Percentiles rank a stretch among this genome's conserved stretches.
Evolutionary conservation across 2,113 vertebrate species (phyloP).

Genomic region (mouse (Mus musculus)): GRCm39 chr6:147497001-147497500

Average conservation of each 20-base stretch:
- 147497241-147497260: background rate
- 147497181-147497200: background rate
- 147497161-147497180: background rate
- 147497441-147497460: background rate
- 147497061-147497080: background rate
- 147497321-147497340: too few relatives aligned
- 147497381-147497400: background rate
- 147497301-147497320: background rate
- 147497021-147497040: background rate
- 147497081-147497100: background rate
- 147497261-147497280: background rate
- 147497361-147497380: too few relatives aligned
- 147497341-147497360: too few relatives aligned
- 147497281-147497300: background rate
- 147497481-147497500: background rate
- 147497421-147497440: background rate
- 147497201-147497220: background rate
- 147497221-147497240: background rate
- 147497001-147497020: background rate
- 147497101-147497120: background rate
- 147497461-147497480: background rate
- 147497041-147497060: fast-evolving
- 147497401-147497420: background rate
- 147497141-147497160: background rate
- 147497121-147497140: background rate